Base-by-base conservation (phyloP, 2,888 invertebrate species). In the Dascillus cervinus region DNA sequence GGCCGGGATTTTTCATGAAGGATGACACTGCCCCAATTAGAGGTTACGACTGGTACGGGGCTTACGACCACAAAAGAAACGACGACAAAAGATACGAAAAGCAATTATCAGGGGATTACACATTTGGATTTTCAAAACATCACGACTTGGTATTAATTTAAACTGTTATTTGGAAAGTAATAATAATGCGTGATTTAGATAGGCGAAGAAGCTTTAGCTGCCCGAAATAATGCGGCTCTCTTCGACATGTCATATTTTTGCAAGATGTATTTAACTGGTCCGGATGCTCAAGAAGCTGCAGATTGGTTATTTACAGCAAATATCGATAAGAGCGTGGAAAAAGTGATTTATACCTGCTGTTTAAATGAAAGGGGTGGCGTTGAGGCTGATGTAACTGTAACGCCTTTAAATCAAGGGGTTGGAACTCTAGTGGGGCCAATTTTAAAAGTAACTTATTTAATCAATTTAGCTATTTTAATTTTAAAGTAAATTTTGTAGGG, bases 221-320 rank as follows among this genome's bases (percentile, higher is more conserved):
- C 88, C 45, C 71, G 92, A 29, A 82, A 82, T 44, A 78, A 73
- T 34, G 89, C 82, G 0, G 88, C 82, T 0, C 63, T 91, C 8
- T 91, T 92, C 62, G 79, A 94, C 58, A 76, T 90, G 71, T 89
- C 90, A 3, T 88, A 89, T 58, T 90, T 88, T 56, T 85, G 88
- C 22, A 92, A 94, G 67, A 79, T 84, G 65, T 89, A 84, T 63
- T 62, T 94, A 46, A 80, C 80, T 15, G 92, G 92, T 0, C 83
- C 85, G 0, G 86, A 91, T 51, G 82, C 87, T 0, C 75, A 80
- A 53, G 69, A 79, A 45, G 87, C 88, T 0, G 87, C 83, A 0
- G 78, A 89, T 50, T 81, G 88, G 71, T 73, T 92, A 4, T 91
- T 91, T 62, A 81, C 87, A 0, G 81, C 84, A 9, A 75, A 88